These are phyloP conservation scores for Artibeus lituratus DNA, from an alignment of 2,797 vertebrate species.

Conservation along the genomic window DNA sequence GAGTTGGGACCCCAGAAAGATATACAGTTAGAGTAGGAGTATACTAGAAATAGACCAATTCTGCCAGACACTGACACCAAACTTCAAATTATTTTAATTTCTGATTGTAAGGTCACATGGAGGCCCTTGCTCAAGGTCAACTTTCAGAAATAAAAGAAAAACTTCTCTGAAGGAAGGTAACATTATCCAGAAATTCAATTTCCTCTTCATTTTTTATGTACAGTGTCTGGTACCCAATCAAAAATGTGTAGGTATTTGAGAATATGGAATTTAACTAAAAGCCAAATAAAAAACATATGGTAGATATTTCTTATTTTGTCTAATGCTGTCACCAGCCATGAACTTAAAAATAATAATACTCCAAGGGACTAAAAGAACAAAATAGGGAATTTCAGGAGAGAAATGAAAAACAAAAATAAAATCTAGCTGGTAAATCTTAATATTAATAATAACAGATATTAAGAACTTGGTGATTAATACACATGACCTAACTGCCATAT, in stretches of 20 bases:
- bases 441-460: background rate
- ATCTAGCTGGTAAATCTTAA: background rate
- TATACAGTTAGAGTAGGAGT: background rate
- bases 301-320: background rate
- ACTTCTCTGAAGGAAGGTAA: background rate
- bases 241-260: background rate
- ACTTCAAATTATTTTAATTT: background rate
- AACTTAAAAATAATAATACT: background rate
- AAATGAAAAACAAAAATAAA: background rate
- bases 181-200: background rate
- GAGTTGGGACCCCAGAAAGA: background rate
- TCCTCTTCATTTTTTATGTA: background rate
- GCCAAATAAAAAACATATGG: background rate
- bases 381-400: background rate
- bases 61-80: background rate
- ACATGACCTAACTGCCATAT: background rate
- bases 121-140: background rate
- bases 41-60: background rate
- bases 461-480: background rate
- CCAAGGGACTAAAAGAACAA: conserved; percentile 14
- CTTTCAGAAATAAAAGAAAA: background rate
- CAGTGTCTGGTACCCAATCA: background rate
- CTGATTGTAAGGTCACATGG: background rate
- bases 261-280: conserved; percentile 19
- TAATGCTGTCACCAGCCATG: background rate